These are phyloP conservation scores for Crotalus horridus DNA, from an alignment of 2,113 vertebrate species.

Conservation along the genomic window DNA sequence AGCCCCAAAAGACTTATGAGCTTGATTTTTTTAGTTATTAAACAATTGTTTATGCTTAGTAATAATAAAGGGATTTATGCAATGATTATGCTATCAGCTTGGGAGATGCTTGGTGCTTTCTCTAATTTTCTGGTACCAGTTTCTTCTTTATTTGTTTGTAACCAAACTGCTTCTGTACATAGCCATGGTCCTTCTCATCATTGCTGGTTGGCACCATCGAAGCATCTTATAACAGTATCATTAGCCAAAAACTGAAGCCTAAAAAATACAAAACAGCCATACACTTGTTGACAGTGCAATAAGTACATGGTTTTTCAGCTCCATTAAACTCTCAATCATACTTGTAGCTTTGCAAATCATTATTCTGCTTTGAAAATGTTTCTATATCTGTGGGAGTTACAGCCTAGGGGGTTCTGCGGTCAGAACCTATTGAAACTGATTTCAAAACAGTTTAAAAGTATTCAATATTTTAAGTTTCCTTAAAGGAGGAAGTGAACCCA, in stretches of 20 bases:
- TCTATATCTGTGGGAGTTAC: constrained; percentile 38
- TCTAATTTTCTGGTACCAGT: constrained; percentile 83
- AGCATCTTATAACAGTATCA: constrained; percentile 60
- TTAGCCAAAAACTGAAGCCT: constrained; percentile 63
- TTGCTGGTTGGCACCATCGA: constrained; percentile 64
- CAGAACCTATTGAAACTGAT: constrained; percentile 11
- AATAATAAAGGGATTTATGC: constrained; percentile 81
- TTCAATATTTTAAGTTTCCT: not conserved
- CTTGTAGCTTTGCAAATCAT: constrained; percentile 47
- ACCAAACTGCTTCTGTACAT: constrained; percentile 77
- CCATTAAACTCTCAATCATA: constrained; percentile 49
- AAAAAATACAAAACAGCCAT: constrained; percentile 56
- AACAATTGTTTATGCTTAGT: constrained; percentile 81
- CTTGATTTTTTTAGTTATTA: constrained; percentile 88
- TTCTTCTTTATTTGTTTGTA: constrained; percentile 69
- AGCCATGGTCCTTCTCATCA: constrained; percentile 66
- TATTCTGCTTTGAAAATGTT: constrained; percentile 4
- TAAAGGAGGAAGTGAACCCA: not conserved
- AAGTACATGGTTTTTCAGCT: constrained; percentile 49
- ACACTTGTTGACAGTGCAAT: constrained; percentile 52
- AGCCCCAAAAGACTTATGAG: constrained; percentile 78
- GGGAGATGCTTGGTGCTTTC: constrained; percentile 78
- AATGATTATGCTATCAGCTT: constrained; percentile 82
- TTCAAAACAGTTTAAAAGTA: not conserved
- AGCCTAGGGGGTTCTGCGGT: constrained; percentile 33